These are phyloP conservation scores for Ophion costatus DNA, from an alignment of 2,888 invertebrate genomes.

Conservation along the genomic window DNA sequence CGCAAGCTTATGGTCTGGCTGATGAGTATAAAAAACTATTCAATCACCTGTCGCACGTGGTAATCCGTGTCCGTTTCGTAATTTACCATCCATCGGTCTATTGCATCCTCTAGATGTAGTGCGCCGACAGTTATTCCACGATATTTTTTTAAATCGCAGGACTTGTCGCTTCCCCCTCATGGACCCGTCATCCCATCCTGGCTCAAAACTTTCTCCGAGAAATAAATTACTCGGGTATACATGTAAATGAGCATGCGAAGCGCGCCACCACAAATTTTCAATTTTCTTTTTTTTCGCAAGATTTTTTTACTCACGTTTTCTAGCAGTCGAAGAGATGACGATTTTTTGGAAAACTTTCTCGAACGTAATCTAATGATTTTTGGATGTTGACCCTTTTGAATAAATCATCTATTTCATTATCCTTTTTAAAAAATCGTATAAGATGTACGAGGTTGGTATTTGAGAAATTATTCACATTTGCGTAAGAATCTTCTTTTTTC, in stretches of 20 bases:
- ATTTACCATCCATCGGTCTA: conserved; percentile 5
- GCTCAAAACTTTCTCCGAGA: conserved; percentile 50
- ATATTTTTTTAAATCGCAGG: conserved; percentile 40
- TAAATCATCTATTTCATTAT: not conserved
- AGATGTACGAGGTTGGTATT: too few relatives aligned
- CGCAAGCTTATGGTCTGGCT: not conserved
- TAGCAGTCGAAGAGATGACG: not conserved
- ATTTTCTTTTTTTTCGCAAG: conserved; percentile 8
- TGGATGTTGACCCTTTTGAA: not conserved
- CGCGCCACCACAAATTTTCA: not conserved
- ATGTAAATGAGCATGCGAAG: conserved; percentile 23
- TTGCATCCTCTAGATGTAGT: conserved; percentile 11
- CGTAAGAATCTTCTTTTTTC: too few relatives aligned
- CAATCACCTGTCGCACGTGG: conserved; percentile 18
- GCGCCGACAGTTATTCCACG: conserved; percentile 11
- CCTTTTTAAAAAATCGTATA: not conserved
- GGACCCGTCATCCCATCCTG: conserved; percentile 21
- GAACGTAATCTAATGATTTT: not conserved
- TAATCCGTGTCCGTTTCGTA: conserved; percentile 16
- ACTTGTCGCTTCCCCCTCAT: conserved; percentile 23
- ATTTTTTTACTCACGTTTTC: not conserved
- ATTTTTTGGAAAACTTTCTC: conserved; percentile 9
- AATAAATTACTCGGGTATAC: conserved; percentile 30
- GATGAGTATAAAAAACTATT: not conserved
- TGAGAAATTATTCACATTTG: too few relatives aligned